Base-by-base conservation (phyloP, 2,797 vertebrate genomes). In the Cetoscarus ocellatus region DNA sequence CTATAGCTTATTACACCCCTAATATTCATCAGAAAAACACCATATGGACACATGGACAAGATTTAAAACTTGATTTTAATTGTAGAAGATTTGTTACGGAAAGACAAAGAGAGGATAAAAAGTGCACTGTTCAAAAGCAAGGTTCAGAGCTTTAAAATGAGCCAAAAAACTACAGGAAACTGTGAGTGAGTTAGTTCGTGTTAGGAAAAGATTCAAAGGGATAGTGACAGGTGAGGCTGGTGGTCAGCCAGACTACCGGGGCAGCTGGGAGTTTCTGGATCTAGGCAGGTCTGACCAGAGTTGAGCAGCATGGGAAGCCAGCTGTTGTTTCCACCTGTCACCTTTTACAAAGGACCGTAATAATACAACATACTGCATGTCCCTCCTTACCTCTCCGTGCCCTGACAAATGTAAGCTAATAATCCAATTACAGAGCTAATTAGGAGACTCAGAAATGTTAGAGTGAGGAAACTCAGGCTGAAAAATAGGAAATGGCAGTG, bases 261-360 rank as follows among this genome's bases (percentile, higher is more conserved):
- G 67, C 78, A 75, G 73, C 74, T 79, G 86, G 83, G 73, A 71
- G 44, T 35, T 57, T 75, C 70, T 77, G 67, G 77, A 82, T 80
- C 43, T 53, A 61, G 73, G 80, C 72, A 55, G 49, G 58, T 82
- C 56, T 73, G 79, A 84, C 80, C 54, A 1, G 56, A 83, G 73
- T 44, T 48, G 75, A 75, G 72, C 83, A 75, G 67, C 69, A 50
- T 40, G 72, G 72, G 76, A 73, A 77, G 53, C 79, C 88, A 91
- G 90, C 88, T 92, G 89, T 77, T 86, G 70, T 75, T 76, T 66
- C 86, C 90, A 89, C 86, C 88, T 92, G 88, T 70, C 82, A 63
- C 67, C 62, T 58, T 63, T 52, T 70, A 85, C 82, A 75, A 70
- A 87, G 76, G 73, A 63, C 52, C 47, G 38, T 34, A 40, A 73